phyloP scores from a whole-genome alignment of 53 echinoderm and acorn worm species.

The Paracentrotus lividus region DNA sequence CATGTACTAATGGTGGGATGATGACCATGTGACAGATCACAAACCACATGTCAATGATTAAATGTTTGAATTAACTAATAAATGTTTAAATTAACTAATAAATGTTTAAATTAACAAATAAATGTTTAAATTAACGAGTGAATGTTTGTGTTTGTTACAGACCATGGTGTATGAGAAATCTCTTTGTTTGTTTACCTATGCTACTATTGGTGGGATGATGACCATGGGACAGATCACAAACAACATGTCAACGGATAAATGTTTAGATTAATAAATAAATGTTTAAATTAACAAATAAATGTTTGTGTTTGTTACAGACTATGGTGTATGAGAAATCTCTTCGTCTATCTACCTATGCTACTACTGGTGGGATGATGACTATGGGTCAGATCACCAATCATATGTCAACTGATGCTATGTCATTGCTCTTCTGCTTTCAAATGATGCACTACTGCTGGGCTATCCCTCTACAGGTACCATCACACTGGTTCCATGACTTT shows the following conservation, averaged over 20 bases:
- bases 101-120: too few species aligned
- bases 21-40: slow-evolving; percentile 85
- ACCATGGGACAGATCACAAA: slow-evolving; percentile 84
- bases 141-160: slow-evolving; percentile 50
- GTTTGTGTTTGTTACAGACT: slow-evolving; percentile 62
- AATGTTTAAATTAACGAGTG: too few species aligned
- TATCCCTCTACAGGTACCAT: slow-evolving; percentile 77
- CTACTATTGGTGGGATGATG: slow-evolving; percentile 82
- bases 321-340: slow-evolving; percentile 81
- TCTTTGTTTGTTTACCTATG: slow-evolving; percentile 79
- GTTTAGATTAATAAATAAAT: too few species aligned
- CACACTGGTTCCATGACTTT: too few species aligned
- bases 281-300: too few species aligned
- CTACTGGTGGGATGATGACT: slow-evolving; percentile 80
- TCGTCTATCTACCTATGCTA: slow-evolving; percentile 79
- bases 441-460: slow-evolving; percentile 79
- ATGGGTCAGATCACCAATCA: slow-evolving; percentile 84
- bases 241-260: slow-evolving; percentile 79
- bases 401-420: slow-evolving; percentile 81
- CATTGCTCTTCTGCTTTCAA: slow-evolving; percentile 79
- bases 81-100: too few species aligned
- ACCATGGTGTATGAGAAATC: slow-evolving; percentile 82
- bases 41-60: slow-evolving; percentile 79
- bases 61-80: too few species aligned
- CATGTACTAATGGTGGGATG: slow-evolving; percentile 78